Percentiles rank a stretch among this genome's conserved stretches.
phyloP scores from a whole-genome alignment of 2,888 invertebrate genomes.

The Dynastes tityus region DNA sequence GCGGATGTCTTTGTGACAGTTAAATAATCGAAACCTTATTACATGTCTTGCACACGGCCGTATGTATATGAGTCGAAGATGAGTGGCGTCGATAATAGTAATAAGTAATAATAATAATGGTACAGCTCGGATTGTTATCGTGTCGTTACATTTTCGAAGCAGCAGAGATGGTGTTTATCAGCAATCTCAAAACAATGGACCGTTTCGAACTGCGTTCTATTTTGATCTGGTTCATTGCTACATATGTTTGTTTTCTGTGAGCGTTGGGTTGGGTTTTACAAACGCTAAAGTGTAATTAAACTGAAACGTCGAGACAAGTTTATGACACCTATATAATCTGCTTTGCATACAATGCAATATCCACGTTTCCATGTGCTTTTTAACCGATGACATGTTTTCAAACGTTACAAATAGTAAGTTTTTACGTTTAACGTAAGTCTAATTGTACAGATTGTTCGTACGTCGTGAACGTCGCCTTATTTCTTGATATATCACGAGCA shows the following conservation, averaged over 20 bases:
- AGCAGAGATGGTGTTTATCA: slow-evolving; percentile 42
- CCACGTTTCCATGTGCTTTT: slow-evolving; percentile 33
- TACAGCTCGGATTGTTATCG: slow-evolving; percentile 7
- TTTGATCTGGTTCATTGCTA: slow-evolving; percentile 43
- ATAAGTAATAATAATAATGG: slow-evolving; percentile 27
- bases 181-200: slow-evolving; percentile 40
- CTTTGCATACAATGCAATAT: slow-evolving; percentile 46
- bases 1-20: slow-evolving; percentile 27
- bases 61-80: slow-evolving; percentile 26
- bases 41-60: slow-evolving; percentile 5
- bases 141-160: slow-evolving; percentile 42
- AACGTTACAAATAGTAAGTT: slow-evolving; percentile 14
- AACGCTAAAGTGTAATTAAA: slow-evolving; percentile 46
- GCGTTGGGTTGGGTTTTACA: slow-evolving; percentile 38
- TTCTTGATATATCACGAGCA: slow-evolving; percentile 14
- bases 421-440: slow-evolving; percentile 13
- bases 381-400: slow-evolving; percentile 29
- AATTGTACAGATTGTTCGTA: slow-evolving; percentile 24
- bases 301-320: slow-evolving; percentile 45
- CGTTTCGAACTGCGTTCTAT: slow-evolving; percentile 42
- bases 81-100: background rate
- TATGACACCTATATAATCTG: slow-evolving; percentile 44
- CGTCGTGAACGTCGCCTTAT: slow-evolving; percentile 8
- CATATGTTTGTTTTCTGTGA: slow-evolving; percentile 45
- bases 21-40: slow-evolving; percentile 22